Conservation (phyloP, 2,797 vertebrate species). For the Silurus aristotelis region DNA sequence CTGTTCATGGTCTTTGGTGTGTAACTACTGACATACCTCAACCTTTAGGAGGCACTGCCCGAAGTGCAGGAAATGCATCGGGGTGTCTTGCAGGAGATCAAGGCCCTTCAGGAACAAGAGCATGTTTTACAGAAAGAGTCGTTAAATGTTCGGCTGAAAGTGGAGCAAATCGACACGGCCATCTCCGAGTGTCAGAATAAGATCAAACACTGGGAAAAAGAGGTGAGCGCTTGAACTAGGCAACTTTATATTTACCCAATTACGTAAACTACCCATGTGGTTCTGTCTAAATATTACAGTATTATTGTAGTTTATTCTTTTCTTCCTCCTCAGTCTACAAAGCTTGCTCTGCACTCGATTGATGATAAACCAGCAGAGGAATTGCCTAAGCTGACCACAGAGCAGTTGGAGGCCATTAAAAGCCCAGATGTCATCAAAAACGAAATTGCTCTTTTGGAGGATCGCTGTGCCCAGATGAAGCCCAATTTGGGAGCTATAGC, state of each 20-base stretch:
- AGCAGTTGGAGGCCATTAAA: slow-evolving; percentile 79
- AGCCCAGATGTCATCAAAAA: slow-evolving; percentile 82
- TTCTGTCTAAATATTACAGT: slow-evolving; percentile 15
- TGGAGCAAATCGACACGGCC: slow-evolving; percentile 85
- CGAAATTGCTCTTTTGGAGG: slow-evolving; percentile 87
- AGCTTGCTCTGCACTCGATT: slow-evolving; percentile 80
- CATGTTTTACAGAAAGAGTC: slow-evolving; percentile 87
- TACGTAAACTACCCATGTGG: neutral
- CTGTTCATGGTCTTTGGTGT: neutral
- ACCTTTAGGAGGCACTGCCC: slow-evolving; percentile 78
- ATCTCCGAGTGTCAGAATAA: slow-evolving; percentile 85
- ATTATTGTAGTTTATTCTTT: neutral
- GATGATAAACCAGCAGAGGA: slow-evolving; percentile 78
- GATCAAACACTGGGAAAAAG: slow-evolving; percentile 92
- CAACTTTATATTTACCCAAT: neutral
- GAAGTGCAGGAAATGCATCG: slow-evolving; percentile 82
- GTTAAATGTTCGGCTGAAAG: slow-evolving; percentile 85
- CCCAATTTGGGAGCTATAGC: slow-evolving; percentile 90
- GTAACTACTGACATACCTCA: neutral
- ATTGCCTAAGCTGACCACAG: slow-evolving; percentile 74
- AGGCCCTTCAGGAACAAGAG: slow-evolving; percentile 82
- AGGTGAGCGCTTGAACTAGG: slow-evolving; percentile 72
- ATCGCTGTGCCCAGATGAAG: slow-evolving; percentile 83
- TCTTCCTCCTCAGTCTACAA: slow-evolving; percentile 75
- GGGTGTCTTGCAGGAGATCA: slow-evolving; percentile 80